Evolutionary conservation across 2,888 invertebrate species (phyloP), one percentile per base, ranked within the genome.

Genomic region (Dynastes maya): DNA sequence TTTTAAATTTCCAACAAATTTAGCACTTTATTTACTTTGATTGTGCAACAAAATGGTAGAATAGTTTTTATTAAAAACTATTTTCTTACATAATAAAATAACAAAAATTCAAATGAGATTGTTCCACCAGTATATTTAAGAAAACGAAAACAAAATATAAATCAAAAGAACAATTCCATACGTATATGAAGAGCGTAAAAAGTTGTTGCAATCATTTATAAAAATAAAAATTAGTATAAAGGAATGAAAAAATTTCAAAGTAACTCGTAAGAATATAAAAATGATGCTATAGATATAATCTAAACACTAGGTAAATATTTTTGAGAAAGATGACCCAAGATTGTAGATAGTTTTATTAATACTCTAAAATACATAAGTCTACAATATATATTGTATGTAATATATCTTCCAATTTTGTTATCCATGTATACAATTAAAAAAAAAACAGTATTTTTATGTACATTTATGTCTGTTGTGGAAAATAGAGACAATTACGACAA

Each of bases 121-220:
- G 53, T 55, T 55, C 53, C n/a, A 55, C 53, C 53, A 55, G 13
- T 55, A 55, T 55, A 55, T 55, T 55, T 16, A 55, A 55, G 53
- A 55, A 55, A 55, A 55, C 16, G 53, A 55, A 55, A 55, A 51
- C 51, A 51, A n/a, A 55, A 45, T 45, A 16, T n/a, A n/a, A 55
- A 45, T 45, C 8, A n/a, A n/a, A 55, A 55, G 16, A n/a, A 55
- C 53, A 16, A 55, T n/a, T 55, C 8, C n/a, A 55, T n/a, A 55
- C 8, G 13, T 55, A n/a, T n/a, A 6, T 0, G 16, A 55, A 6
- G n/a, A 16, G n/a, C 16, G 13, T 16, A 16, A 51, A 13, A 51
- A 16, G n/a, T 16, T n/a, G 16, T n/a, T 53, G 16, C 16, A 53
- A 16, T 16, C 13, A 55, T 16, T n/a, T 13, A 55, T n/a, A 55